These are phyloP conservation scores for Peromyscus maniculatus DNA, from an alignment of 2,113 vertebrate species.

Conservation along the genomic window DNA sequence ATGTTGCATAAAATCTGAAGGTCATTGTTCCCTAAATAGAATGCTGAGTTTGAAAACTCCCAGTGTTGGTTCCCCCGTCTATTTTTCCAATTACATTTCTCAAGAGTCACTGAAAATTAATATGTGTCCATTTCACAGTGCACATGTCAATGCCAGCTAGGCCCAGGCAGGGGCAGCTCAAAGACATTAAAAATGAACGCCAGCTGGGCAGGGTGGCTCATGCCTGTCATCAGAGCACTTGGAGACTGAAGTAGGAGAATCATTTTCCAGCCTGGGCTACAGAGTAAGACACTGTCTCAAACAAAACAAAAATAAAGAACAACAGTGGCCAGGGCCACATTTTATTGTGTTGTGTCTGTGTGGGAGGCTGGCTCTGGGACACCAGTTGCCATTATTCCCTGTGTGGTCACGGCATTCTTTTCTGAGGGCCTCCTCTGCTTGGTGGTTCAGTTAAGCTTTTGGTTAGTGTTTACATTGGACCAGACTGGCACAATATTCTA, in stretches of 20 bases:
- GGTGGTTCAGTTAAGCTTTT: not conserved
- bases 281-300: not conserved
- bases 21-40: constrained; percentile 37
- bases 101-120: not conserved
- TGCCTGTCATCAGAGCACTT: not conserved
- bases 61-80: not conserved
- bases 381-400: not conserved
- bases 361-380: not conserved
- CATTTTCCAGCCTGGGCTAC: not conserved
- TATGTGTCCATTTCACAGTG: not conserved
- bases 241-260: not conserved
- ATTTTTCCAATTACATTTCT: constrained; percentile 17
- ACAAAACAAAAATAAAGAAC: not conserved
- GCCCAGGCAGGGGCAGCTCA: not conserved
- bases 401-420: not conserved
- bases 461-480: not conserved
- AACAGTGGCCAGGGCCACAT: not conserved
- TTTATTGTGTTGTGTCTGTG: not conserved
- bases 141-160: not conserved
- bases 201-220: too few species aligned
- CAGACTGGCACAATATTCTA: not conserved
- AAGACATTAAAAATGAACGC: not conserved
- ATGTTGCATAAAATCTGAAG: constrained; percentile 32
- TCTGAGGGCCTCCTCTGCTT: constrained; percentile 18
- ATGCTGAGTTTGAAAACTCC: not conserved